Percentiles rank a stretch among this genome's conserved stretches.
Conservation (phyloP, 2,888 invertebrate species). For the Halocaridina rubra region DNA sequence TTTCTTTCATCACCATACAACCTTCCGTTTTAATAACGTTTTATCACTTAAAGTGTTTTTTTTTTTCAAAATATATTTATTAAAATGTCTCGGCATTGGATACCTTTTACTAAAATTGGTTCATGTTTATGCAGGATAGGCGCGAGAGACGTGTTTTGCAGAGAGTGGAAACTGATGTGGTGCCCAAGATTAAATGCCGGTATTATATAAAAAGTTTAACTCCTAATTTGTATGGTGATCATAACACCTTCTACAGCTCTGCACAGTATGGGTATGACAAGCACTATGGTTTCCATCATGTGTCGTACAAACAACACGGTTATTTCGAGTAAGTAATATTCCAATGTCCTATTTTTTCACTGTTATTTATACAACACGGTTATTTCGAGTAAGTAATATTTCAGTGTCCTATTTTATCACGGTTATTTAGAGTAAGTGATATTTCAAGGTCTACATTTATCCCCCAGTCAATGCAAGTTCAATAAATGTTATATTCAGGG, state of each 20-base stretch:
- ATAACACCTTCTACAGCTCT: no score
- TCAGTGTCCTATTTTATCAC: background rate
- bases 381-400: background rate
- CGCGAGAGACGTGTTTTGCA: background rate
- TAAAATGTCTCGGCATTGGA: no score
- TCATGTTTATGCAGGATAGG: no score
- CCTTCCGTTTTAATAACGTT: no score
- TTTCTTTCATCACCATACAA: no score
- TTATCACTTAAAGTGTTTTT: no score
- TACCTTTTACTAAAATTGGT: no score
- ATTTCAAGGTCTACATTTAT: no score
- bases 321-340: constrained; percentile 34
- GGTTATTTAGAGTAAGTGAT: no score
- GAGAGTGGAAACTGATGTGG: constrained; percentile 30
- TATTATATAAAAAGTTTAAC: background rate
- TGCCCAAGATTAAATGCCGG: background rate
- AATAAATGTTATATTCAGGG: background rate
- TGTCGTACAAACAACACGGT: constrained; percentile 22
- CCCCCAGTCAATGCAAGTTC: background rate
- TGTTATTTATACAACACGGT: background rate
- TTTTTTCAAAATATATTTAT: no score
- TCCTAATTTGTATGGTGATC: background rate
- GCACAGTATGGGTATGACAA: constrained; percentile 19
- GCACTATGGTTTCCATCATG: constrained; percentile 12
- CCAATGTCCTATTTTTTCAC: no score